A percentile compares a stretch with the other conserved stretches of the same genome.
Conservation (phyloP, 2,888 invertebrate species). For the Acleris sparsana region DNA sequence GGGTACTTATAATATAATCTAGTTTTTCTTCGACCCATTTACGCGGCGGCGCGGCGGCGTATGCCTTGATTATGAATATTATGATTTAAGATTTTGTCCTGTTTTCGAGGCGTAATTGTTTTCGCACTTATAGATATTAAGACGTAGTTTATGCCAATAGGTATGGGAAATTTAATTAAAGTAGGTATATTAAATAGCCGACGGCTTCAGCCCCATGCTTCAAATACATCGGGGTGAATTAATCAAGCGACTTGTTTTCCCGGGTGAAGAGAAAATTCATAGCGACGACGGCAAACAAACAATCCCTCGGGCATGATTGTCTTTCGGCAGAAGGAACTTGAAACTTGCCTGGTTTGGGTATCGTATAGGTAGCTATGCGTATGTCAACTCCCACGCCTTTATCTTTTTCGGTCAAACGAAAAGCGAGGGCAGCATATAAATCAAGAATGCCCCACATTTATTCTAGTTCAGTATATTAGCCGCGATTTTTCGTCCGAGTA, state of each 20-base stretch:
- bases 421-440: constrained; percentile 19
- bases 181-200: constrained; percentile 17
- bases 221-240: constrained; percentile 60
- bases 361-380: neutral
- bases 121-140: constrained; percentile 3
- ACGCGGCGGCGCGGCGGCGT: neutral
- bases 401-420: neutral
- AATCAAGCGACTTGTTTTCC: constrained; percentile 65
- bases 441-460: constrained; percentile 15
- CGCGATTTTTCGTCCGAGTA: constrained; percentile 7
- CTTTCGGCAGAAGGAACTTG: constrained; percentile 53
- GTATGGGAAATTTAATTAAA: constrained; percentile 17
- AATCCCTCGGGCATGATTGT: constrained; percentile 55
- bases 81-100: constrained; percentile 1
- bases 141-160: constrained; percentile 8
- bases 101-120: neutral
- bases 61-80: constrained; percentile 14
- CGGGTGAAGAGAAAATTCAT: constrained; percentile 51
- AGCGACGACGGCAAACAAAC: constrained; percentile 58
- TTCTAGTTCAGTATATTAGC: constrained; percentile 14
- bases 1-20: too few species aligned
- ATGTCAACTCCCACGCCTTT: neutral
- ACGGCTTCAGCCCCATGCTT: constrained; percentile 20
- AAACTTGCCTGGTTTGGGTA: constrained; percentile 42
- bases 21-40: constrained; percentile 8